Base-by-base conservation (phyloP, 2,888 invertebrate species). In the Andrena trimmerana region DNA sequence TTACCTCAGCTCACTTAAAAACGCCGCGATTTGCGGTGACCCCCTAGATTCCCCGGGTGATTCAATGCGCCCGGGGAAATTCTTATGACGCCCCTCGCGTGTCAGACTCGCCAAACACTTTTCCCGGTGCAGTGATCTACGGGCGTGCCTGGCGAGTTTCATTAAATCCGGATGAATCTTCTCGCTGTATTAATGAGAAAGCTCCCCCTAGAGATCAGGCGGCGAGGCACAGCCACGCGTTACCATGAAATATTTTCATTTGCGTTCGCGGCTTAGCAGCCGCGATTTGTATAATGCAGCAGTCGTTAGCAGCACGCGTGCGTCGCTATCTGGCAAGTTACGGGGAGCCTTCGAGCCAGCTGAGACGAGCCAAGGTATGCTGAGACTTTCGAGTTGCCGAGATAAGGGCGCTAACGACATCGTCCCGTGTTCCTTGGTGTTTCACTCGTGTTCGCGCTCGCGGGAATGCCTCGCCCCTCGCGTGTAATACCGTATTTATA, bases 1-100 rank as follows among this genome's bases (percentile, higher is more conserved):
- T 73, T 57, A 20, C 50, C 76, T 59, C 29, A 52, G 59, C 50
- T 59, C 62, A 50, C 73, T 81, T 68, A 74, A 84, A 80, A 80
- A 65, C 72, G 36, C 62, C 63, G 63, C 65, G 42, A 80, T 79
- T 79, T 70, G n/a, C 79, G n/a, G 24, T 70, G 24, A 7, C 33
- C 20, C 33, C 6, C 27, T 29, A 8, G 65, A 70, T 77, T 66
- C 48, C 8, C 67, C 36, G 27, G 31, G 10, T 48, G 50, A 54
- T 65, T 42, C 59, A 42, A 20, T 27, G 57, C 57, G 10, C 10
- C 10, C 24, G 54, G 7, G n/a, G 20, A 24, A 10, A 57, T 57
- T 57, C 57, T 57, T 57, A 54, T 8, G 20, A 10, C 54, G 54
- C 20, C 20, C 54, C 24, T 54, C 54, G 54, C 24, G 20, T 54